Conservation (phyloP, 2,113 vertebrate species). For the Pterocles burchelli region DNA sequence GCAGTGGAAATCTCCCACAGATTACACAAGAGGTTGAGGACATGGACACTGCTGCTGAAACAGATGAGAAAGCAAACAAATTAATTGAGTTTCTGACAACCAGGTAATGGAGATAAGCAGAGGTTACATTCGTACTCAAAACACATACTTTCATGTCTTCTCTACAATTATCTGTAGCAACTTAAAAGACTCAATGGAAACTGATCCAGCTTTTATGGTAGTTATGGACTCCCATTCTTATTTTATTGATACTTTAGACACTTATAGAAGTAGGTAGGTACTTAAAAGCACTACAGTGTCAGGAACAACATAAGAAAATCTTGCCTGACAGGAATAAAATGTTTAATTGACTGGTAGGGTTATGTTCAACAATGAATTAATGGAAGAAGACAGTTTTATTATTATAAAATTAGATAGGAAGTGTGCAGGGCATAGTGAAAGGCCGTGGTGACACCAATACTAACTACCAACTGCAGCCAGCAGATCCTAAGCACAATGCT, state of each 20-base stretch:
- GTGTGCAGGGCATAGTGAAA: not conserved
- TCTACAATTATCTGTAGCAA: not conserved
- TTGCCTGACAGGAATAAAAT: not conserved
- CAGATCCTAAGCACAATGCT: not conserved
- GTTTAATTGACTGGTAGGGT: not conserved
- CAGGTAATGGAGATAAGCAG: constrained; percentile 79
- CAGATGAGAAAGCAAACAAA: constrained; percentile 94
- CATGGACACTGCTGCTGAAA: constrained; percentile 82
- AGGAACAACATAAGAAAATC: not conserved
- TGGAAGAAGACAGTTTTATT: not conserved
- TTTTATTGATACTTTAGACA: not conserved
- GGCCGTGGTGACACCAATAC: not conserved
- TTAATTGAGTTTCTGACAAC: constrained; percentile 98
- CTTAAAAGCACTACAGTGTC: not conserved
- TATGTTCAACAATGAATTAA: not conserved
- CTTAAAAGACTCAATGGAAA: not conserved
- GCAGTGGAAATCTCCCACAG: constrained; percentile 92
- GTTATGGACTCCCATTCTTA: not conserved
- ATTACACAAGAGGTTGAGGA: constrained; percentile 93
- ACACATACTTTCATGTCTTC: not conserved
- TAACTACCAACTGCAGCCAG: not conserved
- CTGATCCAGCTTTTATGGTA: not conserved
- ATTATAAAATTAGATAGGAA: not conserved
- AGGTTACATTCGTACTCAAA: rapidly evolving
- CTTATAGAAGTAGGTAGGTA: not conserved